These are phyloP conservation scores for Tetragonula carbonaria DNA, from an alignment of 2,888 invertebrate species.

Conservation along the genomic window DNA sequence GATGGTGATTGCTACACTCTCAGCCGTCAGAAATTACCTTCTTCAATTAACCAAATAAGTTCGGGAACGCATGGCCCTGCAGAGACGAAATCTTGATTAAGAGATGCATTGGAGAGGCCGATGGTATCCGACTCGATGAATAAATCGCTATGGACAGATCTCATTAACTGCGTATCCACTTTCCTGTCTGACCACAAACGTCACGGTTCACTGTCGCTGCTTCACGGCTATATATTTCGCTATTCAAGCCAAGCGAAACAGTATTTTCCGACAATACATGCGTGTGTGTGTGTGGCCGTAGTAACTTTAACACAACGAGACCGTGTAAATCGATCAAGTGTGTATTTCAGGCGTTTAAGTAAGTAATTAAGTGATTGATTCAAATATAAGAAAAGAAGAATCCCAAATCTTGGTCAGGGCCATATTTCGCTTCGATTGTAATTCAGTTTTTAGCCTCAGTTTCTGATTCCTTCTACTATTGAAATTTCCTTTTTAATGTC, in stretches of 20 bases:
- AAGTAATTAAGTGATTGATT: neutral
- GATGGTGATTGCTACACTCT: slow-evolving; percentile 27
- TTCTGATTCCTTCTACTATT: neutral
- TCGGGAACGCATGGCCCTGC: slow-evolving; percentile 52
- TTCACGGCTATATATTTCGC: neutral
- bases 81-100: slow-evolving; percentile 65
- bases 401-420: neutral
- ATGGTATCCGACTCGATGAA: slow-evolving; percentile 27
- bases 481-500: neutral
- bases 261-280: neutral
- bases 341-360: neutral
- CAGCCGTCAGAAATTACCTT: slow-evolving; percentile 31
- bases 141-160: slow-evolving; percentile 57
- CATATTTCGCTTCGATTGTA: neutral
- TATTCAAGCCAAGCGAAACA: neutral
- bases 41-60: slow-evolving; percentile 75
- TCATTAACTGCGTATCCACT: slow-evolving; percentile 55
- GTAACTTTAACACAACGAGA: neutral
- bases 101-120: slow-evolving; percentile 50
- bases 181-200: slow-evolving; percentile 50
- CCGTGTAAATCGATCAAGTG: neutral
- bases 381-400: neutral
- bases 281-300: neutral
- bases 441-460: neutral
- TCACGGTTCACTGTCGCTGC: slow-evolving; percentile 26